Percentiles rank a stretch among this genome's conserved stretches.
Evolutionary conservation across 2,113 vertebrate species (phyloP).

Genomic region (Gadus macrocephalus): DNA sequence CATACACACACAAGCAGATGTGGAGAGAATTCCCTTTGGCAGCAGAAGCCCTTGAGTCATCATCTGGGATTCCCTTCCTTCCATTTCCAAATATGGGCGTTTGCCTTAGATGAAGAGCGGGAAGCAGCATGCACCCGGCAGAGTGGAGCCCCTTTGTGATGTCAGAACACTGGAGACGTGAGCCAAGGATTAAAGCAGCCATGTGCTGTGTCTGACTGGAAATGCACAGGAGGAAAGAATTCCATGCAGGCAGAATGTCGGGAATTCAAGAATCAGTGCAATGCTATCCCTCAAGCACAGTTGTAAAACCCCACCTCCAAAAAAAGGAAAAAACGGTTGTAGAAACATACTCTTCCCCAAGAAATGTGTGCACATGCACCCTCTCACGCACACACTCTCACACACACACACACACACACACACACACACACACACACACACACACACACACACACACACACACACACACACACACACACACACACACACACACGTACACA

Average conservation of each 20-base stretch:
- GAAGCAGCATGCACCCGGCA: slow-evolving; percentile 56
- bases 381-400: not conserved
- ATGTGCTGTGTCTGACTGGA: slow-evolving; percentile 48
- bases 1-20: slow-evolving; percentile 58
- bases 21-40: slow-evolving; percentile 65
- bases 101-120: slow-evolving; percentile 51
- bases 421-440: not conserved
- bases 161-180: slow-evolving; percentile 58
- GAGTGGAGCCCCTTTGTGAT: slow-evolving; percentile 64
- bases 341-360: not conserved
- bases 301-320: slow-evolving; percentile 32
- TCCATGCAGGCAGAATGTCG: slow-evolving; percentile 48
- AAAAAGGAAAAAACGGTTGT: not conserved
- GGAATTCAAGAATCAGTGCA: slow-evolving; percentile 56
- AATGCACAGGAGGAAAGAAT: slow-evolving; percentile 45
- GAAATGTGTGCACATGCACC: not conserved
- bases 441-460: slow-evolving; percentile 5
- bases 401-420: slow-evolving; percentile 1
- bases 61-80: slow-evolving; percentile 74
- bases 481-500: not conserved
- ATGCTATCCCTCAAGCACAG: slow-evolving; percentile 44
- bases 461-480: slow-evolving; percentile 15
- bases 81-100: slow-evolving; percentile 73
- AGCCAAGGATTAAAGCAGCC: slow-evolving; percentile 26
- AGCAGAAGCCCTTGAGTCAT: slow-evolving; percentile 62